Evolutionary conservation across 37 sponge, comb jelly and placozoan species (phyloP).

Genomic region (Mnemiopsis leidyi): DNA sequence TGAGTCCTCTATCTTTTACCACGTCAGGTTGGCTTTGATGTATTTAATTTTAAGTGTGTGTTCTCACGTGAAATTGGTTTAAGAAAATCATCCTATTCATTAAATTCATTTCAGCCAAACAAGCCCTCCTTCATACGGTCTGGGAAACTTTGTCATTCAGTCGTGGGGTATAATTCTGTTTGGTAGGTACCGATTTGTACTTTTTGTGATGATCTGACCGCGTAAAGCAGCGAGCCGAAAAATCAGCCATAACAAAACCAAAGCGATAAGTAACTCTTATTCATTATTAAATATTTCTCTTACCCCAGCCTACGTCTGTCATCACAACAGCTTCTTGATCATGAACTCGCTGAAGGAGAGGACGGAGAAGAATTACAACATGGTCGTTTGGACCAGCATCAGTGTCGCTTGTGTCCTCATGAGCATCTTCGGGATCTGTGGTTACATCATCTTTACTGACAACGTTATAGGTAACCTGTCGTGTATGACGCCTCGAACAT

Average conservation of each 20-base stretch:
- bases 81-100: no score
- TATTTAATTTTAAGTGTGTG: no score
- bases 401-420: conserved; percentile 68
- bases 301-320: conserved; percentile 79
- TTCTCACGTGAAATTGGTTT: no score
- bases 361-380: conserved; percentile 70
- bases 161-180: conserved; percentile 53
- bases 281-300: no score
- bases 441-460: conserved; percentile 77
- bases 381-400: conserved; percentile 75
- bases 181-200: not conserved
- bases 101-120: conserved; percentile 35
- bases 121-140: not conserved
- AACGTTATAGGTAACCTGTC: conserved; percentile 72
- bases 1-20: no score
- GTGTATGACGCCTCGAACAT: no score
- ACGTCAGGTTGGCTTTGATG: no score
- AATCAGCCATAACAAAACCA: no score
- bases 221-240: no score
- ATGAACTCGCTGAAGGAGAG: conserved; percentile 73
- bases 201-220: no score
- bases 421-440: conserved; percentile 71
- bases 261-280: no score
- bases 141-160: conserved; percentile 42
- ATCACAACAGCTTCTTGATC: conserved; percentile 90